phyloP scores from a whole-genome alignment of 2,113 vertebrate species.

The Rutilus rutilus region DNA sequence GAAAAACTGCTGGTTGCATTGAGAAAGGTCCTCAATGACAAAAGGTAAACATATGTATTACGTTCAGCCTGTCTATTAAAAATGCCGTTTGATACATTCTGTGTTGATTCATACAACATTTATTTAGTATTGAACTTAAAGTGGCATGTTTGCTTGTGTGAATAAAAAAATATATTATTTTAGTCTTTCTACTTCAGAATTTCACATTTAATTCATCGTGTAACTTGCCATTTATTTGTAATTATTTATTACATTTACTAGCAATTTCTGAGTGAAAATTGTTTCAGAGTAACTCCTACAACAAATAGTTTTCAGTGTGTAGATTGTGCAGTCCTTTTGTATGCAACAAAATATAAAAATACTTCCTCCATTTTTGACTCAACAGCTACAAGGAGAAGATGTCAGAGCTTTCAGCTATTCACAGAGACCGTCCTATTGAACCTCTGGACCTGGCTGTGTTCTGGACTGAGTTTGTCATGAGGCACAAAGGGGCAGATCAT shows the following conservation, averaged over 20 bases:
- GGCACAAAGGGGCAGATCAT: conserved; percentile 87
- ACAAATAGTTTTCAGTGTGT: neutral
- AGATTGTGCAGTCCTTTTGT: neutral
- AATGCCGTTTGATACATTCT: neutral
- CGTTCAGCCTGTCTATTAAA: neutral
- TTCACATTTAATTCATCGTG: neutral
- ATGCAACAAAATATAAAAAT: neutral
- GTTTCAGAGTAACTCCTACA: neutral
- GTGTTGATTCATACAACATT: neutral
- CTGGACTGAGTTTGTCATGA: conserved; percentile 95
- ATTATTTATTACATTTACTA: neutral
- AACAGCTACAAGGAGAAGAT: conserved; percentile 91
- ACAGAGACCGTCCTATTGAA: conserved; percentile 85
- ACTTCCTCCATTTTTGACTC: conserved; percentile 9
- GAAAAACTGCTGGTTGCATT: conserved; percentile 78
- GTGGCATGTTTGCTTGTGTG: neutral
- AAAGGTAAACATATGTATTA: conserved; percentile 75
- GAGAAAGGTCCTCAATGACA: conserved; percentile 81
- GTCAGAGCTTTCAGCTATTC: conserved; percentile 78
- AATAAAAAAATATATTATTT: neutral
- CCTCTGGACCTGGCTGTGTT: conserved; percentile 87
- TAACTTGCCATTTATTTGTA: neutral
- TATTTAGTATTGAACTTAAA: neutral
- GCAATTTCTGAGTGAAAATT: neutral
- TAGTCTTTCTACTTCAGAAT: neutral